These are phyloP conservation scores for Mohoua ochrocephala DNA, from an alignment of 2,113 vertebrate species.

Conservation along the genomic window DNA sequence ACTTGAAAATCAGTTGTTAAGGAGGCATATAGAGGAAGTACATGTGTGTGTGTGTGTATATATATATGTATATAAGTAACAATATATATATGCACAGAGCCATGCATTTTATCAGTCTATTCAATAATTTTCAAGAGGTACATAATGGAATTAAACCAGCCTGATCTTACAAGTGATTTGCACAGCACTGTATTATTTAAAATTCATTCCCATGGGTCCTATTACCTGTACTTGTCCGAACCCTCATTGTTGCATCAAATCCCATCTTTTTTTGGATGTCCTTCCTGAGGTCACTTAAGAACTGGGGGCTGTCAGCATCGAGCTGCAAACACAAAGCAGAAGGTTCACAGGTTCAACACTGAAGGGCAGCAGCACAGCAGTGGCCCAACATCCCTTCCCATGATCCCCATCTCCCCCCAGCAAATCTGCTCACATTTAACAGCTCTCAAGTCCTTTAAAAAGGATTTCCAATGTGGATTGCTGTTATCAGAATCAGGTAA, in stretches of 20 bases:
- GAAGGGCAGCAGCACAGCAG: slow-evolving; percentile 20
- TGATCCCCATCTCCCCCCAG: rapidly evolving
- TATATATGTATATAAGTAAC: background rate
- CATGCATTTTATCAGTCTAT: background rate
- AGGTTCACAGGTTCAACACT: background rate
- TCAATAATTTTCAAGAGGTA: background rate
- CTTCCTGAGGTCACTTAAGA: slow-evolving; percentile 86
- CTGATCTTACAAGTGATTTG: background rate
- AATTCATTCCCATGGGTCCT: background rate
- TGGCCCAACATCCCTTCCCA: background rate
- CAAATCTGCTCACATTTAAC: background rate
- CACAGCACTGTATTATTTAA: background rate
- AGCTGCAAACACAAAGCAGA: slow-evolving; percentile 64
- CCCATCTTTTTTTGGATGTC: slow-evolving; percentile 83
- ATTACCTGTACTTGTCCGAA: slow-evolving; percentile 93
- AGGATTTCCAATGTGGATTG: background rate
- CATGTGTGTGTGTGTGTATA: background rate
- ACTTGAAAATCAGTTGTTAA: background rate
- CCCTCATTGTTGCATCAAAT: slow-evolving; percentile 93
- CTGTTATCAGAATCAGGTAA: background rate
- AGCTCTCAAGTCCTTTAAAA: background rate
- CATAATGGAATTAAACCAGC: background rate
- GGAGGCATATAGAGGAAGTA: background rate
- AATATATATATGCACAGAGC: background rate
- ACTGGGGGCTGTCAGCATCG: slow-evolving; percentile 79